Evolutionary conservation across 2,888 invertebrate genomes (phyloP).

Genomic region (Pristionchus fissidentatus): DNA sequence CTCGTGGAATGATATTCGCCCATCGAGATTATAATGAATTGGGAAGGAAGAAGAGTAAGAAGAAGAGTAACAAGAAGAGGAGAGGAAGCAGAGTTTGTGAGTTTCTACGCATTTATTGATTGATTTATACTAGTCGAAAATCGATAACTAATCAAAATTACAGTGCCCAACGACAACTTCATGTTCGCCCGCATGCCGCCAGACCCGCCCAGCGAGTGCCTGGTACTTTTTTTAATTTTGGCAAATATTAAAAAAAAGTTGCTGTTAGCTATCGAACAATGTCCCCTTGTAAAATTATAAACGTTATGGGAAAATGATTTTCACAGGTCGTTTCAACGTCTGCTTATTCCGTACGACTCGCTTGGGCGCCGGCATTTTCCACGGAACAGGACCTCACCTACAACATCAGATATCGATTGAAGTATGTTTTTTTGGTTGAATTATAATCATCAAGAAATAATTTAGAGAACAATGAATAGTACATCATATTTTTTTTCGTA

Average conservation of each 20-base stretch:
- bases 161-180: conserved; percentile 74
- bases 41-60: conserved; percentile 68
- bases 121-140: neutral
- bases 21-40: conserved; percentile 72
- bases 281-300: no score
- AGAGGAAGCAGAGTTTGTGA: conserved; percentile 70
- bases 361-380: conserved; percentile 74
- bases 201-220: conserved; percentile 74
- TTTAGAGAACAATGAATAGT: neutral
- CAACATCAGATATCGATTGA: conserved; percentile 69
- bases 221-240: conserved; percentile 44
- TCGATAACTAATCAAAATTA: neutral
- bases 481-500: neutral
- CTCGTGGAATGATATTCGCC: conserved; percentile 74
- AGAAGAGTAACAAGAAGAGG: conserved; percentile 63
- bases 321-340: conserved; percentile 72
- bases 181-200: conserved; percentile 74
- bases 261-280: no score
- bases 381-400: conserved; percentile 66
- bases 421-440: conserved; percentile 56
- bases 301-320: neutral
- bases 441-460: neutral
- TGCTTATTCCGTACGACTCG: conserved; percentile 73
- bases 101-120: conserved; percentile 45
- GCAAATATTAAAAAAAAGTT: no score